Conservation (phyloP, 2,888 invertebrate species). For the Nipponacmea schrenckii region DNA sequence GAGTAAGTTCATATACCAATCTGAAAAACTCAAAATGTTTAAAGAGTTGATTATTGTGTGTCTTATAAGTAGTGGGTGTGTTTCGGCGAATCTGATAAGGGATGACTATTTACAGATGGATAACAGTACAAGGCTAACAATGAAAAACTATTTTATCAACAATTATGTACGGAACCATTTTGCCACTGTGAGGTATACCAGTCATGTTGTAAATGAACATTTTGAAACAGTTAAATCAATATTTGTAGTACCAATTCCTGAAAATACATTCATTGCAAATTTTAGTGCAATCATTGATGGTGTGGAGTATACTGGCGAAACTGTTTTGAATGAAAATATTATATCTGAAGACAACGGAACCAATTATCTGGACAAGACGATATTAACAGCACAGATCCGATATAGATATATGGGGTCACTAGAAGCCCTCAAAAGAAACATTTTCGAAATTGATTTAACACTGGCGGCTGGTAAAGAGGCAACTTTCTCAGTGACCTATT, state of each 20-base stretch:
- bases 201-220: conserved; percentile 20
- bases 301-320: conserved; percentile 44
- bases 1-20: no score
- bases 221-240: conserved; percentile 68
- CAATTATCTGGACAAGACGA: conserved; percentile 50
- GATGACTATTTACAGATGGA: no score
- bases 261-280: conserved; percentile 67
- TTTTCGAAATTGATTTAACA: conserved; percentile 72
- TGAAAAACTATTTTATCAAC: no score
- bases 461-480: conserved; percentile 74
- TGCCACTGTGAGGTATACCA: conserved; percentile 23
- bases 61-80: no score
- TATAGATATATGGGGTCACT: conserved; percentile 23
- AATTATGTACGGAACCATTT: conserved; percentile 20
- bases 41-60: no score
- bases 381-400: conserved; percentile 55
- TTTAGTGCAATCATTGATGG: conserved; percentile 56
- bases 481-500: conserved; percentile 78
- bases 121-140: no score
- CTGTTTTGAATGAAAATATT: no score
- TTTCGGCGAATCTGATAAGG: no score
- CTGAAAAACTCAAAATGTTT: no score
- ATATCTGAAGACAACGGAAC: no score
- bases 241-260: conserved; percentile 77
- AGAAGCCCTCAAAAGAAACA: conserved; percentile 36